Conservation (phyloP, 2,113 vertebrate genomes). For the Pelvicachromis taeniatus region DNA sequence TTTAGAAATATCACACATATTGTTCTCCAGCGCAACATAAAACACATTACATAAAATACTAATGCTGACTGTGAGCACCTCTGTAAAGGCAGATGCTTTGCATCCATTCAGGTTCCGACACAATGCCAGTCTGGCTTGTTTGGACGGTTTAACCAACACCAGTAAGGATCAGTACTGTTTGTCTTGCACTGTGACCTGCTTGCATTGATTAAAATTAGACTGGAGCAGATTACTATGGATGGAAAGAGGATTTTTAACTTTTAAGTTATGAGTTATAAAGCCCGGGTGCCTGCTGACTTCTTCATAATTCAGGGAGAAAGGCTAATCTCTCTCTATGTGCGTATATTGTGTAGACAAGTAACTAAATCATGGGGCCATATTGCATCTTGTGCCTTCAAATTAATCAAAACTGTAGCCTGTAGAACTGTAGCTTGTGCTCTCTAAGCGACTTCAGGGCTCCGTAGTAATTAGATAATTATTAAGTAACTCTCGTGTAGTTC, state of each 20-base stretch:
- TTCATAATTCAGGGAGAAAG: neutral
- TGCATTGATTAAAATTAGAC: neutral
- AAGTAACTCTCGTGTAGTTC: neutral
- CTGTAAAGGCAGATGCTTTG: neutral
- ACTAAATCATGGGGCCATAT: neutral
- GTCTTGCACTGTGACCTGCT: neutral
- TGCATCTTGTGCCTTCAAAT: neutral
- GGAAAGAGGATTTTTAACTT: neutral
- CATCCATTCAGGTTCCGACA: neutral
- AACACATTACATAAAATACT: neutral
- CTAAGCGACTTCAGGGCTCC: accelerated
- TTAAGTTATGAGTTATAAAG: neutral
- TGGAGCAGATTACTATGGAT: neutral
- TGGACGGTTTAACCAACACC: neutral
- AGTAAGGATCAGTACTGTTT: neutral
- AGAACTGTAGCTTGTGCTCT: neutral
- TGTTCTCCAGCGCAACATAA: neutral
- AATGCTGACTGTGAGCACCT: neutral
- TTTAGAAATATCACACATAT: neutral
- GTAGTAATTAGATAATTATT: neutral
- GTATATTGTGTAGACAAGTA: neutral
- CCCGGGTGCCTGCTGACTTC: neutral
- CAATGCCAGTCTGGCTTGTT: neutral
- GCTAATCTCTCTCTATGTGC: neutral
- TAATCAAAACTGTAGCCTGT: neutral